Evolutionary conservation across 2,888 invertebrate species (phyloP).

Genomic region (Dendrolimus pini): DNA sequence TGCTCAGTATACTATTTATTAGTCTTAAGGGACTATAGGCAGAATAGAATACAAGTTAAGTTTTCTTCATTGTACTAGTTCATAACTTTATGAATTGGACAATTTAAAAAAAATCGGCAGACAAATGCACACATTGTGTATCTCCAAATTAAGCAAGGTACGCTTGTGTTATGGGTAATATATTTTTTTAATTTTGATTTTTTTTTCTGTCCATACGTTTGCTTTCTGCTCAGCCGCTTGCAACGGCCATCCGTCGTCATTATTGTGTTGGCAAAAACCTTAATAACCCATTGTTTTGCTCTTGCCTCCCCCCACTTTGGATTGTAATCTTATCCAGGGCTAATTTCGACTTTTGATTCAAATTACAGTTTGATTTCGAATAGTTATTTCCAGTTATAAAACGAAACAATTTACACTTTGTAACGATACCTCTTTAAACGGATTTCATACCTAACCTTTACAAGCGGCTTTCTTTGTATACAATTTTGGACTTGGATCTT

Average conservation of each 20-base stretch:
- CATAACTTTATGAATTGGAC: too few species aligned
- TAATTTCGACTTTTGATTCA: neutral
- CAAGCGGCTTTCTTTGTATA: too few species aligned
- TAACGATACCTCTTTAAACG: neutral
- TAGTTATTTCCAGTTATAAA: neutral
- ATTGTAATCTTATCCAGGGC: neutral
- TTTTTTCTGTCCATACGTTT: constrained; percentile 3
- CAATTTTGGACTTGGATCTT: too few species aligned
- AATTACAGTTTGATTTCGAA: neutral
- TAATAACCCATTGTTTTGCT: constrained; percentile 52
- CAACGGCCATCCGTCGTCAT: constrained; percentile 20
- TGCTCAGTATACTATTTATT: too few species aligned
- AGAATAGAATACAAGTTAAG: too few species aligned
- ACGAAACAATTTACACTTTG: neutral
- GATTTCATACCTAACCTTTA: too few species aligned
- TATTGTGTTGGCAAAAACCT: constrained; percentile 43
- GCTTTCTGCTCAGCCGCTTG: constrained; percentile 21
- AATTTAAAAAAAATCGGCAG: too few species aligned
- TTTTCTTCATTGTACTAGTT: too few species aligned
- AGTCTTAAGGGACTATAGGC: too few species aligned
- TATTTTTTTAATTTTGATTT: neutral
- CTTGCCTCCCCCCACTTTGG: constrained; percentile 9
- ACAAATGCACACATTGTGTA: too few species aligned
- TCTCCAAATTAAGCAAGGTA: too few species aligned
- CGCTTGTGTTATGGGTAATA: too few species aligned